Evolutionary conservation across 2,888 invertebrate genomes (phyloP).

Genomic region (Tipula unca): DNA sequence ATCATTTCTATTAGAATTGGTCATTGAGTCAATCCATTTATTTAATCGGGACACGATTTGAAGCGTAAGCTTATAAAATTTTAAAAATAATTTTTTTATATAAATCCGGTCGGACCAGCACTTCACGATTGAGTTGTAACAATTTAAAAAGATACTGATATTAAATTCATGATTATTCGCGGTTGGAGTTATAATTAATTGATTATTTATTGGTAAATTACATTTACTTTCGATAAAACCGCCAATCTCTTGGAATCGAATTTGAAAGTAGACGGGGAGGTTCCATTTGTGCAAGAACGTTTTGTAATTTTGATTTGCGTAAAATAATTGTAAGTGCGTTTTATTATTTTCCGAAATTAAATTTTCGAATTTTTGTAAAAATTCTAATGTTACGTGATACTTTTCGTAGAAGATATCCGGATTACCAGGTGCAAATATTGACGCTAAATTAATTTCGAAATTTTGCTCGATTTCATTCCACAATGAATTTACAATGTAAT

Average conservation of each 20-base stretch:
- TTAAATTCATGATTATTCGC: slow-evolving; percentile 25
- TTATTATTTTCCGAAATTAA: slow-evolving; percentile 52
- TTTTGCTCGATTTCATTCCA: slow-evolving; percentile 81
- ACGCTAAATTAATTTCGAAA: slow-evolving; percentile 67
- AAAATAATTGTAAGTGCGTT: slow-evolving; percentile 47
- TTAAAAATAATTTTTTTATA: slow-evolving; percentile 65
- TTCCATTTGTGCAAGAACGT: slow-evolving; percentile 84
- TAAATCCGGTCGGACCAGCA: slow-evolving; percentile 78
- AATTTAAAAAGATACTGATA: slow-evolving; percentile 39
- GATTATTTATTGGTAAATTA: slow-evolving; percentile 32
- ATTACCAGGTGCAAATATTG: slow-evolving; percentile 87
- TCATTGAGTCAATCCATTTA: slow-evolving; percentile 48
- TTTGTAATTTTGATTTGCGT: slow-evolving; percentile 61
- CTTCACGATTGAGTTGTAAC: slow-evolving; percentile 46
- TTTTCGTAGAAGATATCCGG: slow-evolving; percentile 78
- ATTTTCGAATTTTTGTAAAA: slow-evolving; percentile 61
- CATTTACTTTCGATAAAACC: slow-evolving; percentile 43
- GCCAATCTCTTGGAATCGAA: slow-evolving; percentile 85
- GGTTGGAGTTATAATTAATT: slow-evolving; percentile 23
- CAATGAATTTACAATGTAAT: slow-evolving; percentile 75
- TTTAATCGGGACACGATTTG: slow-evolving; percentile 74
- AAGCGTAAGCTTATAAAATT: slow-evolving; percentile 83
- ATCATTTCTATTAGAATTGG: background rate
- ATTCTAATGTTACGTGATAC: slow-evolving; percentile 68
- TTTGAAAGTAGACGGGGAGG: slow-evolving; percentile 90